Evolutionary conservation across 2,888 invertebrate species (phyloP), one percentile per base, ranked within the genome.

Genomic region (Achlya flavicornis): DNA sequence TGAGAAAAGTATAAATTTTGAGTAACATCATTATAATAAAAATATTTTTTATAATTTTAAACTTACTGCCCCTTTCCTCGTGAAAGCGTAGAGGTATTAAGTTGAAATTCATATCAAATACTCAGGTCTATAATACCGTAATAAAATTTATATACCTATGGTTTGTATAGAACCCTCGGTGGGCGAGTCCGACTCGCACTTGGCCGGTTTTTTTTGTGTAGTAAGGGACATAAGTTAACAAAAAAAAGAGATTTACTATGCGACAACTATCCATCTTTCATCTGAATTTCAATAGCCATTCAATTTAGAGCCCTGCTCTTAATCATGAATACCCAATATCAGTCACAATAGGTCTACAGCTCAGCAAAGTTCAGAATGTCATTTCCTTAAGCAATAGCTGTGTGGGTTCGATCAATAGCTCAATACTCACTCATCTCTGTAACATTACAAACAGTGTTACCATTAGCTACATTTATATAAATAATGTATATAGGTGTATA

Each of bases 191-290:
- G n/a, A n/a, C n/a, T n/a, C n/a, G n/a, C n/a, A n/a, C n/a, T n/a
- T n/a, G n/a, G n/a, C n/a, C n/a, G n/a, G n/a, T n/a, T n/a, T n/a
- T n/a, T n/a, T n/a, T n/a, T n/a, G n/a, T n/a, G n/a, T n/a, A n/a
- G n/a, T n/a, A n/a, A n/a, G n/a, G n/a, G n/a, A n/a, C n/a, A n/a
- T n/a, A 48, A 48, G 6, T 16, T n/a, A 48, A 6, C 16, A 48
- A 65, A 65, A 64, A 66, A 66, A 67, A 66, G 66, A 65, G 66
- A 65, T 63, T 61, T 64, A 67, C 66, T 64, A 63, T 63, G 65
- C 58, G 57, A 57, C 59, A 64, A 64, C 58, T 64, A 68, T 67
- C 64, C 61, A 68, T 68, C 65, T 65, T 65, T 26, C 64, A 66
- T 61, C 26, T 58, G 48, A 26, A 61, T 65, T 61, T 68, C 68